A percentile compares a stretch with the other conserved stretches of the same genome.
phyloP scores from a whole-genome alignment of 2,113 vertebrate species.

The Ammodytes marinus region DNA sequence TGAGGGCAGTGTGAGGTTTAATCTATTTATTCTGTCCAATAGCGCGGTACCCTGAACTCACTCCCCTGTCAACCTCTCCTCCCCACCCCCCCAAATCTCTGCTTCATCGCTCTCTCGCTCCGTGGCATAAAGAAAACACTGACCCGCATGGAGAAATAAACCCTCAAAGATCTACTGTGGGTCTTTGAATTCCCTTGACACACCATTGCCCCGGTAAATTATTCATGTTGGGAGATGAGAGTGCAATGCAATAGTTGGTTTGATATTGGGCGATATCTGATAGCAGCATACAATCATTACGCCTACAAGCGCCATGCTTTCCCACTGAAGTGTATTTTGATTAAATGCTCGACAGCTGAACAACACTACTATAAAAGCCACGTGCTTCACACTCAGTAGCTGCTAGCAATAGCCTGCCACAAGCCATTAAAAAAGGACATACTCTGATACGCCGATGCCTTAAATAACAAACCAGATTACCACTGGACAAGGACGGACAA shows the following conservation, averaged over 20 bases:
- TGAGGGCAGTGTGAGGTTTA: slow-evolving; percentile 47
- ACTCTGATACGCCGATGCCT: background rate
- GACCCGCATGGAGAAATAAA: slow-evolving; percentile 29
- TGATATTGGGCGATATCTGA: background rate
- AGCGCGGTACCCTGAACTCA: slow-evolving; percentile 58
- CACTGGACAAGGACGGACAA: background rate
- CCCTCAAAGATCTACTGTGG: background rate
- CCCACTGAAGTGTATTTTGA: background rate
- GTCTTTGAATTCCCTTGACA: background rate
- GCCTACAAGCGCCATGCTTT: background rate
- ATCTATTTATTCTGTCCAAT: slow-evolving; percentile 87
- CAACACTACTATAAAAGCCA: background rate
- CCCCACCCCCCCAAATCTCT: slow-evolving; percentile 12
- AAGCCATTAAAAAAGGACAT: slow-evolving; percentile 25
- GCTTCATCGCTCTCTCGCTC: slow-evolving; percentile 17
- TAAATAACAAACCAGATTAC: slow-evolving; percentile 16
- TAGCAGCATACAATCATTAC: slow-evolving; percentile 1
- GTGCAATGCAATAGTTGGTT: slow-evolving; percentile 35
- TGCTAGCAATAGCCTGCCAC: slow-evolving; percentile 8
- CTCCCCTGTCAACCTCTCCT: slow-evolving; percentile 71
- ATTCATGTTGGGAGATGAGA: background rate
- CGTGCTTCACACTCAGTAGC: background rate
- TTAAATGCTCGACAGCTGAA: background rate
- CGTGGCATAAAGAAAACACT: slow-evolving; percentile 1
- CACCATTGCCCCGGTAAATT: background rate